These are phyloP conservation scores for Nymphicus hollandicus DNA, from an alignment of 2,113 vertebrate species.

Conservation along the genomic window DNA sequence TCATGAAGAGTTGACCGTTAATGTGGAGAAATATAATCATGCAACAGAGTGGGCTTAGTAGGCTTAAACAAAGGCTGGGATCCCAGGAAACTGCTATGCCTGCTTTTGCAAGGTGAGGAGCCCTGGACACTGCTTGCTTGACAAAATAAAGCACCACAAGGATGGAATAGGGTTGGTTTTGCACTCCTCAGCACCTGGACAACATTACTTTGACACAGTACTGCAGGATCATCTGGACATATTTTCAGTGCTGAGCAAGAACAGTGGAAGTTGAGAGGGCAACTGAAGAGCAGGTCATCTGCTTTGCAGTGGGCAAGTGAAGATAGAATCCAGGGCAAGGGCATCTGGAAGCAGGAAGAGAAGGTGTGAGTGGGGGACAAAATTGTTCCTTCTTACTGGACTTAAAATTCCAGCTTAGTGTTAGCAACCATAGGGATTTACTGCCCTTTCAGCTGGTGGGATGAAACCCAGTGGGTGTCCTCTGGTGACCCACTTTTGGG, in stretches of 20 bases:
- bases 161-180: not conserved
- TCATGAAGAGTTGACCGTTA: not conserved
- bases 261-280: not conserved
- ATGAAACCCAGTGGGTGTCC: constrained; percentile 53
- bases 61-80: not conserved
- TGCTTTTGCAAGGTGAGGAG: not conserved
- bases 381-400: constrained; percentile 23
- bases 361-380: constrained; percentile 11
- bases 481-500: constrained; percentile 61
- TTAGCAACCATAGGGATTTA: constrained; percentile 51
- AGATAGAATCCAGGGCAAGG: not conserved
- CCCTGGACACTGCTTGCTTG: not conserved
- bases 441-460: constrained; percentile 33
- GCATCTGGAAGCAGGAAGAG: not conserved
- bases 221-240: not conserved
- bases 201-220: not conserved
- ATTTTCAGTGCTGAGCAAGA: not conserved
- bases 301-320: not conserved
- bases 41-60: not conserved
- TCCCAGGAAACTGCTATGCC: accelerated
- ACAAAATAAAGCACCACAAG: not conserved
- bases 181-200: not conserved
- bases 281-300: not conserved
- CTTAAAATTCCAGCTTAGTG: constrained; percentile 50
- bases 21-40: not conserved